Evolutionary conservation across 1,140 invertebrate species (phyloP).

Genomic region (Teleogryllus occipitalis): DNA sequence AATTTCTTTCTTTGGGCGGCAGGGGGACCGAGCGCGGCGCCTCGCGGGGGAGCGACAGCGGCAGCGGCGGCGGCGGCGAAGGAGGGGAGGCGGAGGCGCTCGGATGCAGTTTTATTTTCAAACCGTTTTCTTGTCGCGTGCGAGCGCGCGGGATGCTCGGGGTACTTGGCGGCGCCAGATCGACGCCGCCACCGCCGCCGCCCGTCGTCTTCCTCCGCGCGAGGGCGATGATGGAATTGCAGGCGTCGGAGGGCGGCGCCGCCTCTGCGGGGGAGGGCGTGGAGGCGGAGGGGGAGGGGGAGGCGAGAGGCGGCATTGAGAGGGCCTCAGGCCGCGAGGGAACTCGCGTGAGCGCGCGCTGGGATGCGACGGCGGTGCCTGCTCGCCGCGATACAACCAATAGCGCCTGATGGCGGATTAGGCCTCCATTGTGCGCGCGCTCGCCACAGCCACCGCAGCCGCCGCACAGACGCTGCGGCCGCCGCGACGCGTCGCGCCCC

Average conservation of each 20-base stretch:
- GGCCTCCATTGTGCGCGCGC: not conserved
- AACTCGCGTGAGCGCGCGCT: too few relatives aligned
- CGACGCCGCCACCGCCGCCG: too few relatives aligned
- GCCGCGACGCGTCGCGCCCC: too few relatives aligned
- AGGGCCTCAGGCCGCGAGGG: too few relatives aligned
- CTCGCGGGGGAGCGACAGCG: too few relatives aligned
- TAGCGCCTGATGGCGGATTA: not conserved
- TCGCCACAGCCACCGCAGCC: too few relatives aligned
- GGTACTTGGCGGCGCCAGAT: not conserved
- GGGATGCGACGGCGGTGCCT: not conserved
- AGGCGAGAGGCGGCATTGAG: too few relatives aligned
- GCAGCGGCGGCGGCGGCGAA: too few relatives aligned
- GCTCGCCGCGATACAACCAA: not conserved
- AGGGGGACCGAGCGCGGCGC: not conserved
- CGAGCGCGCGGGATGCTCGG: not conserved
- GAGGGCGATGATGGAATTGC: not conserved
- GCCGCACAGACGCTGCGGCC: too few relatives aligned
- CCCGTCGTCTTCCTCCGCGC: not conserved
- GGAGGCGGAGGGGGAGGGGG: too few relatives aligned
- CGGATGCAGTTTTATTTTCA: constrained; percentile 1
- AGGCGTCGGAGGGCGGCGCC: too few relatives aligned
- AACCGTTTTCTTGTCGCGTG: not conserved
- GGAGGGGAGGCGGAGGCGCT: not conserved
- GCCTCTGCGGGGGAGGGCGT: too few relatives aligned
- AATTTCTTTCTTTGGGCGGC: not conserved